These are phyloP conservation scores for Pelusios castaneus DNA, from an alignment of 2,113 vertebrate genomes.

Conservation along the genomic window DNA sequence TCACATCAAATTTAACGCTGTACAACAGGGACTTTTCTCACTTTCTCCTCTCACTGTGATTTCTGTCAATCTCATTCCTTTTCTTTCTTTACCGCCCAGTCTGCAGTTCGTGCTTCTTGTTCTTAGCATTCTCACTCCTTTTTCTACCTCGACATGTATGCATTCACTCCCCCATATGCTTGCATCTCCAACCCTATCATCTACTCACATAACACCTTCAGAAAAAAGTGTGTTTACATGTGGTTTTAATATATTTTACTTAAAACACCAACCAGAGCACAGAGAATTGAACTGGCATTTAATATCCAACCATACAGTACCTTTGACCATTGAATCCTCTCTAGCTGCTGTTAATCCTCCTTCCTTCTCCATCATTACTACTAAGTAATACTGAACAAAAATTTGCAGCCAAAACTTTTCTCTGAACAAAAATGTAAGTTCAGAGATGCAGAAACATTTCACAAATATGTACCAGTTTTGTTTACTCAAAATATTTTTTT, in stretches of 20 bases:
- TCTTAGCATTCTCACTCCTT: background rate
- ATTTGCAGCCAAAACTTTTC: too few species aligned
- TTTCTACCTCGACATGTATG: background rate
- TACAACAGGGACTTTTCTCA: background rate
- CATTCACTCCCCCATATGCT: rapidly evolving
- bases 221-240: background rate
- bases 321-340: background rate
- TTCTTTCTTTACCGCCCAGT: rapidly evolving
- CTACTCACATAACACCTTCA: background rate
- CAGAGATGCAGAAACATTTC: too few species aligned
- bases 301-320: background rate
- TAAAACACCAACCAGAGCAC: background rate
- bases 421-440: too few species aligned
- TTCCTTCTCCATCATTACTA: background rate
- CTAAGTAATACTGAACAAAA: background rate
- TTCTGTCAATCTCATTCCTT: background rate
- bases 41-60: background rate
- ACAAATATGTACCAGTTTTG: too few species aligned
- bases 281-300: background rate
- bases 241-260: background rate
- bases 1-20: background rate
- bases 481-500: too few species aligned
- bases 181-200: background rate
- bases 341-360: background rate
- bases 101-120: background rate